Base-by-base conservation (phyloP, 2,888 invertebrate species). In the Melangyna quadrimaculata region DNA sequence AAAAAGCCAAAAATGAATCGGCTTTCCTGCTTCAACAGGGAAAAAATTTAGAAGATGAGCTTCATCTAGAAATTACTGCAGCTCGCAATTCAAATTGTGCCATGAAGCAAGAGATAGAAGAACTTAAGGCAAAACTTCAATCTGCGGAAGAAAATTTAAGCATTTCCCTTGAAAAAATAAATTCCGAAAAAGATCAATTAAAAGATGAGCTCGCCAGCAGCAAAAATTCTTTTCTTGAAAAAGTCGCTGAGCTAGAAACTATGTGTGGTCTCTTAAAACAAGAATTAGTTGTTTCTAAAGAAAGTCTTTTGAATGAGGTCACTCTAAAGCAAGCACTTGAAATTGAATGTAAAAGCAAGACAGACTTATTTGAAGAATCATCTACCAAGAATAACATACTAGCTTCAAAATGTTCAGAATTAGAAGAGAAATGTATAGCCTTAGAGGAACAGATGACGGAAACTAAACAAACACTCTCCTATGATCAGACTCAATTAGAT, bases 71-170 rank as follows among this genome's bases (percentile, higher is more conserved):
- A 37, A 24, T 84, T 7, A 32, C 40, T 6, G 9, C 59, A 7
- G 61, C 69, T 3, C 71, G 72, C 14, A 61, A 40, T n/a, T 63
- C 75, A 2, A 79, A 75, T 17, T 65, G 45, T 32, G 12, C 55
- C 14, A 48, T 83, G 83, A 51, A 74, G 10, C 27, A 75, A 12
- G 40, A 79, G 27, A 74, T 79, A 7, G 65, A 71, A 2, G 22
- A 57, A 6, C 57, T 83, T 2, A 32, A 74, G 4, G 78, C 74
- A 22, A 84, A 84, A n/a, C 65, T 84, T 27, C 10, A 59, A 17
- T 45, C 51, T 9, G 24, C 65, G 4, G 70, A 79, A 51, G 12
- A n/a, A 5, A 71, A 79, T 17, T 57, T 84, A 1, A 48, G 27
- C 22, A 17, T 14, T 10, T 43, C 53, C 8, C 19, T 53, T 10